phyloP scores from a whole-genome alignment of 2,888 invertebrate species.

The Cephus nigrinus region DNA sequence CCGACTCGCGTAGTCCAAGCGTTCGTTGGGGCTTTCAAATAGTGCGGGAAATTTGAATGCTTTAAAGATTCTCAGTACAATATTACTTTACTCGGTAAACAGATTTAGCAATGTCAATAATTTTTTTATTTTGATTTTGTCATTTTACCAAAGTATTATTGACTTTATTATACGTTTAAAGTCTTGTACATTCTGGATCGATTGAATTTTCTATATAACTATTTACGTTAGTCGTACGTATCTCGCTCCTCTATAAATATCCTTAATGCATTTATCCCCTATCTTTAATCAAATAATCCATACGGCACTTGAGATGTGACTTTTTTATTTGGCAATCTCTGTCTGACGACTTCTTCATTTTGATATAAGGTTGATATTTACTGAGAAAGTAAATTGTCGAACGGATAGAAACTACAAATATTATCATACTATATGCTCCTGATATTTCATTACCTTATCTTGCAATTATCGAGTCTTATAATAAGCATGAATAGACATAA shows the following conservation, averaged over 20 bases:
- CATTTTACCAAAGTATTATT: no score
- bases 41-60: neutral
- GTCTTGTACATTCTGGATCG: neutral
- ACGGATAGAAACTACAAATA: neutral
- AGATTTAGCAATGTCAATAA: neutral
- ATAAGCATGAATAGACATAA: neutral
- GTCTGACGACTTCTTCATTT: neutral
- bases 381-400: neutral
- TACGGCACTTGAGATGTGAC: neutral
- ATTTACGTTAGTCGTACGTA: neutral
- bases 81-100: neutral
- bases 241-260: neutral
- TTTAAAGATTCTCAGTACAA: neutral
- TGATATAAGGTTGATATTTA: neutral
- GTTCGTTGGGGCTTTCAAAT: neutral
- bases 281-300: neutral
- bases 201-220: no score
- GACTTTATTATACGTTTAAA: neutral
- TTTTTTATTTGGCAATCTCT: neutral
- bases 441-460: neutral
- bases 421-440: neutral
- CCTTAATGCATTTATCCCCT: neutral
- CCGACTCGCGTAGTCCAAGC: neutral
- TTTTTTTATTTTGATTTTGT: neutral
- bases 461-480: neutral